Evolutionary conservation across 2,888 invertebrate species (phyloP), one percentile per base, ranked within the genome.

Genomic region (Heliconius cydno): DNA sequence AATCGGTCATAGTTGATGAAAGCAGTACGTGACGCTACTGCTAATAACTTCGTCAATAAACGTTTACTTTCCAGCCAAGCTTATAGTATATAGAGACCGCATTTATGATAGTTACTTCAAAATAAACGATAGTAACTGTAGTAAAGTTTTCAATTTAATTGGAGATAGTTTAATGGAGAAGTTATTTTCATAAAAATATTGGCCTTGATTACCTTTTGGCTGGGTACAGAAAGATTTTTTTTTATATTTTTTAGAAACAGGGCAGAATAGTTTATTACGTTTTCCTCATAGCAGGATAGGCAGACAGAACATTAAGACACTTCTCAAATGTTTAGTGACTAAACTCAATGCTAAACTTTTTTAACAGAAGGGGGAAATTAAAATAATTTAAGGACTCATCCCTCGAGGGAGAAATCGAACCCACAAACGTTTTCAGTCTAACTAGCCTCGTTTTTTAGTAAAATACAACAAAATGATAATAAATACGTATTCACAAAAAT

Each of bases 1-100:
- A 87, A 85, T 88, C 86, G 87, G 88, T 84, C 87, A 87, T 79
- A 85, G 84, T 85, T 83, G 87, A 90, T 88, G 90, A 91, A 91
- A 91, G 91, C 90, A 85, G 84, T 84, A 86, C 90, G 89, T 90
- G 91, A 86, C 84, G 83, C 68, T 86, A 85, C 80, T 90, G 82
- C 85, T 88, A 89, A 90, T 86, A 83, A 79, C 78, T 77, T 79
- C 81, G 82, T 85, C 85, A 85, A 85, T 85, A 85, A 81, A 83
- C 85, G 85, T 63, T 80, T 79, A 83, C 82, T 83, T 83, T 83
- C 83, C 72, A 82, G 25, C 41, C 22, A 13, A 41, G 41, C 28
- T 22, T 66, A 13, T 46, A 28, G 22, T 72, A 78, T 72, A 78
- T 60, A 72, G 57, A 63, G 25, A 38, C 25, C 28, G 15, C n/a